Conservation (phyloP, 1,140 invertebrate species). For the Bombus waltoni region DNA sequence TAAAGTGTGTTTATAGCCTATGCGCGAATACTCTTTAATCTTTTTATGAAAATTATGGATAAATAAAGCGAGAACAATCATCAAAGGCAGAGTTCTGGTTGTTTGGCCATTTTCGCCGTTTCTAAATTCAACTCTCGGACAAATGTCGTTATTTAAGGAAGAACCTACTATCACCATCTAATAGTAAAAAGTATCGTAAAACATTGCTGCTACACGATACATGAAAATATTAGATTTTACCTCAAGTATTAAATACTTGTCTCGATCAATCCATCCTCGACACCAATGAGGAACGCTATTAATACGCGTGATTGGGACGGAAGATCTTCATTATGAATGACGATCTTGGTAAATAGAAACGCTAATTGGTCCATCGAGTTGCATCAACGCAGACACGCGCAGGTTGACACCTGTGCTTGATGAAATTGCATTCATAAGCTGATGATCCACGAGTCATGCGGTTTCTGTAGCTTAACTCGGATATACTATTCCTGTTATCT, state of each 20-base stretch:
- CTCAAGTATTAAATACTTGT: neutral
- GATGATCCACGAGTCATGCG: constrained; percentile 28
- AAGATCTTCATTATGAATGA: constrained; percentile 6
- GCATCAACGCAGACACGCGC: neutral
- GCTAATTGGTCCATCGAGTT: constrained; percentile 12
- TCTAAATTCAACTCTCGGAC: neutral
- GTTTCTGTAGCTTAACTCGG: constrained; percentile 35
- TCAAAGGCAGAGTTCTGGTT: too few relatives aligned
- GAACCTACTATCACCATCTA: neutral
- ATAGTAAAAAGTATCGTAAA: neutral
- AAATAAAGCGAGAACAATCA: too few relatives aligned
- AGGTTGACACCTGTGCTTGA: constrained; percentile 15
- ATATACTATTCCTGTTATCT: constrained; percentile 31
- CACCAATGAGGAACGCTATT: neutral
- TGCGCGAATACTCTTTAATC: too few relatives aligned
- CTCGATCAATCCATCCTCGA: neutral
- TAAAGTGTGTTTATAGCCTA: too few relatives aligned
- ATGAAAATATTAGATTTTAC: neutral
- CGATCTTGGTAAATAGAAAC: constrained; percentile 22
- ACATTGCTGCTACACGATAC: neutral
- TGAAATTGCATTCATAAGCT: constrained; percentile 21
- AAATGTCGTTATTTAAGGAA: too few relatives aligned
- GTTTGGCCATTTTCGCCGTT: too few relatives aligned
- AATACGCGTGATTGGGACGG: neutral
- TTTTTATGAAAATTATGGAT: too few relatives aligned